Base-by-base conservation (phyloP, 2,797 vertebrate species). In the Jordanella pulchra region DNA sequence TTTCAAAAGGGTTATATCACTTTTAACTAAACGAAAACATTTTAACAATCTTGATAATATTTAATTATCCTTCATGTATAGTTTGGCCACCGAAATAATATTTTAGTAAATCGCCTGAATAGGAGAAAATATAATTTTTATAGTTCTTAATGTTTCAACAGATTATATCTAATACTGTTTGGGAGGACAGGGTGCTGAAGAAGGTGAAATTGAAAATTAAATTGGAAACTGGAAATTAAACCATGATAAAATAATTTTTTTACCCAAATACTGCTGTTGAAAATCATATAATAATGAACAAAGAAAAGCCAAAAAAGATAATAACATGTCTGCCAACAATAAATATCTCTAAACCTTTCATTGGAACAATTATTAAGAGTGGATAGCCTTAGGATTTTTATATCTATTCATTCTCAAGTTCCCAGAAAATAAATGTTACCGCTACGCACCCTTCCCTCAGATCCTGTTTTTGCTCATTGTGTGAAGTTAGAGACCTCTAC, bases 401-500 rank as follows among this genome's bases (percentile, higher is more conserved):
- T 51, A 65, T 42, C 73, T 69, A 27, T 68, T 58, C 6, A 35
- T 42, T 32, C 69, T 27, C 64, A 60, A 56, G 60, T 69, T 18
- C 58, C 2, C 67, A 65, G 70, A 64, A 73, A 84, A 82, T 44
- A 65, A 63, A 53, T 55, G 75, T 75, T 28, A 42, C 54, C 55
- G 65, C 64, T 48, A 30, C 58, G 65, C 65, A 73, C 47, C 64
- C 69, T 58, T 65, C 63, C 65, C 58, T 51, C 55, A 69, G 68
- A 39, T 78, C 65, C 58, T 69, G 51, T 67, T 35, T 73, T 67
- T 27, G 27, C 64, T 79, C 53, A n/a, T 72, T 55, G 68, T 58
- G 60, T 73, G 77, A 67, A 76, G 80, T 81, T 78, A 73, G 74
- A 73, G 48, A 80, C 48, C 58, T 14, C 56, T n/a, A n/a, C 48